A percentile compares a stretch with the other conserved stretches of the same genome.
Evolutionary conservation across 2,113 vertebrate species (phyloP).

Genomic region (Leptodactylus fuscus): DNA sequence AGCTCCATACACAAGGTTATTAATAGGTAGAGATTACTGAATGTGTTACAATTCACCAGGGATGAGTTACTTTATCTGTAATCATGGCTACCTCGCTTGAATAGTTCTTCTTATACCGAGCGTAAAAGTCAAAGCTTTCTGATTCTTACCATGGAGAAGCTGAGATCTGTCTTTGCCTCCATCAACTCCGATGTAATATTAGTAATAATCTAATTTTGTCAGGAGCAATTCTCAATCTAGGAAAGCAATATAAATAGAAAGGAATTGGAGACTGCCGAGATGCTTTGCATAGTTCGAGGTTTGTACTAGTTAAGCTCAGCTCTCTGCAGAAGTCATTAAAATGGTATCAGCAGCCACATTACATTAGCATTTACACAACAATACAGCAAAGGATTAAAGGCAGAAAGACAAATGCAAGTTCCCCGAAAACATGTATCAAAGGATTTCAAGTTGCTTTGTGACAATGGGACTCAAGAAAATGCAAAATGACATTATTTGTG

Average conservation of each 20-base stretch:
- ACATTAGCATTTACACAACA: slow-evolving; percentile 36
- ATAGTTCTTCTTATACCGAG: too few species aligned
- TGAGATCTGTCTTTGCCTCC: too few species aligned
- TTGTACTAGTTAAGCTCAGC: not conserved
- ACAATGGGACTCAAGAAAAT: slow-evolving; percentile 36
- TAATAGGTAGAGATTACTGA: too few species aligned
- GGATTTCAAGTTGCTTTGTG: slow-evolving; percentile 36
- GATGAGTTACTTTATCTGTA: too few species aligned
- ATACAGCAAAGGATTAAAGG: slow-evolving; percentile 43
- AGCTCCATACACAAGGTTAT: too few species aligned
- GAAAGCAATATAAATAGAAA: not conserved
- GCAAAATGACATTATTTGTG: slow-evolving; percentile 37
- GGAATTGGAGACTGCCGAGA: not conserved
- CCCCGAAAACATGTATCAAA: slow-evolving; percentile 43
- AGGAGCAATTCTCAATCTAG: too few species aligned
- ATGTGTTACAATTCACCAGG: too few species aligned
- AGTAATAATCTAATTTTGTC: too few species aligned
- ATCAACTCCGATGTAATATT: too few species aligned
- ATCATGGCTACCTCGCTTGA: too few species aligned
- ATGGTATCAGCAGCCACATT: slow-evolving; percentile 19
- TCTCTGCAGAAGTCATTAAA: slow-evolving; percentile 39
- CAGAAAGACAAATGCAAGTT: slow-evolving; percentile 39
- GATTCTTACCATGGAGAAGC: too few species aligned
- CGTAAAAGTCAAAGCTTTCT: too few species aligned
- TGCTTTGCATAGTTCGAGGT: not conserved